Evolutionary conservation across 2,888 invertebrate genomes (phyloP).

Genomic region (Orthosia cruda): DNA sequence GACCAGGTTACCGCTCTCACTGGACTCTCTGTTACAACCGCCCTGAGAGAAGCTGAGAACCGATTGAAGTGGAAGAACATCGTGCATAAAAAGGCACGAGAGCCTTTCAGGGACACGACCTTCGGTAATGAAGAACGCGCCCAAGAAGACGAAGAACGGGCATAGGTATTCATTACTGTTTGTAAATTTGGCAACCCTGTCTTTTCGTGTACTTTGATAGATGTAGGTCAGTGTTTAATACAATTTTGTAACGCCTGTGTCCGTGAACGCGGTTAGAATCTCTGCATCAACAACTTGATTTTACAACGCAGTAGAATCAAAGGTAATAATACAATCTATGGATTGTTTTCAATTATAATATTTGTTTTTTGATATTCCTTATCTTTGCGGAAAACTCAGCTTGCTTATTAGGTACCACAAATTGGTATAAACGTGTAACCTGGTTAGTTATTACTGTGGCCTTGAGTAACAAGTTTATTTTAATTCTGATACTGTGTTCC

Average conservation of each 20-base stretch:
- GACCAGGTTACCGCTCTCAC: too few species aligned
- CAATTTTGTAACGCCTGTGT: not conserved
- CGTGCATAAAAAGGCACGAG: too few species aligned
- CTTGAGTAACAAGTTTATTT: constrained; percentile 34
- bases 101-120: too few species aligned
- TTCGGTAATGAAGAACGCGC: too few species aligned
- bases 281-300: not conserved
- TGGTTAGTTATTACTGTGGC: constrained; percentile 22
- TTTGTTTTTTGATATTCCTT: constrained; percentile 35
- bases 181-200: not conserved
- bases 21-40: too few species aligned
- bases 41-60: too few species aligned
- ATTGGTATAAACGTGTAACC: constrained; percentile 39
- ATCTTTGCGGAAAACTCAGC: constrained; percentile 41
- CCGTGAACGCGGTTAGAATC: constrained; percentile 7
- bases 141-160: too few species aligned
- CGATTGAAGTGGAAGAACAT: too few species aligned
- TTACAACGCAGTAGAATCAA: constrained; percentile 28
- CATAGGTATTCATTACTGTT: not conserved
- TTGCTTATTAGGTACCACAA: constrained; percentile 19
- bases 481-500: not conserved
- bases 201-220: too few species aligned
- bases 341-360: constrained; percentile 28
- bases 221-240: not conserved
- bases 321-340: constrained; percentile 28